Base-by-base conservation (phyloP, 2,797 vertebrate genomes). In the Cryptoprocta ferox region DNA sequence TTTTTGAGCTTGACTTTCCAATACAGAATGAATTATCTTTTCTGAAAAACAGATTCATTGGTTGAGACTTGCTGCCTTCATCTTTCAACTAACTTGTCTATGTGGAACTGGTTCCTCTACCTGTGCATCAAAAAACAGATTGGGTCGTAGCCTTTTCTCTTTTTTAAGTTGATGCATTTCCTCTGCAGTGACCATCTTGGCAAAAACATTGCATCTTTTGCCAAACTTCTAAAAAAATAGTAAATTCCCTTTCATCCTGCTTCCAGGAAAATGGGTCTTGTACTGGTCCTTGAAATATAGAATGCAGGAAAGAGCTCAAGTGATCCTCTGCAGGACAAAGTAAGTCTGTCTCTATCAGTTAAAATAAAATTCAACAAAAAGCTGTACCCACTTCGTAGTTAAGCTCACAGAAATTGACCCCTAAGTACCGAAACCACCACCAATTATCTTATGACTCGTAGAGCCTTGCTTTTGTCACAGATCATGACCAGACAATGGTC, bases 321-420 rank as follows among this genome's bases (percentile, higher is more conserved):
- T 28, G n/a, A 42, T 48, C 28, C 53, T 89, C 26, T 85, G 1
- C 2, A 70, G 26, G 37, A 39, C 10, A 71, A 93, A 94, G 8
- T 16, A 92, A 93, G 15, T 30, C 80, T 79, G 3, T n/a, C 35
- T 75, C 4, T 85, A 3, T 94, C 21, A 19, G 8, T 91, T 96
- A 82, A 88, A 97, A 81, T n/a, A 75, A 83, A 93, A 92, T 65
- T 87, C 48, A 92, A 30, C 45, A 92, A 73, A 95, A 76, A 14
- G 0, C 48, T 79, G 35, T 56, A 21, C 24, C 39, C 16, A 79
- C 11, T 82, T 96, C 61, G 70, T 35, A 84, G 83, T 65, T 86
- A 94, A 89, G 19, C 32, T 73, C 61, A 84, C 37, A 70, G 56
- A 94, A 85, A 90, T 61, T 92, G 82, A 56, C 5, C 8, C n/a